These are phyloP conservation scores for Lutjanus erythropterus DNA, from an alignment of 2,113 vertebrate species.

Conservation along the genomic window DNA sequence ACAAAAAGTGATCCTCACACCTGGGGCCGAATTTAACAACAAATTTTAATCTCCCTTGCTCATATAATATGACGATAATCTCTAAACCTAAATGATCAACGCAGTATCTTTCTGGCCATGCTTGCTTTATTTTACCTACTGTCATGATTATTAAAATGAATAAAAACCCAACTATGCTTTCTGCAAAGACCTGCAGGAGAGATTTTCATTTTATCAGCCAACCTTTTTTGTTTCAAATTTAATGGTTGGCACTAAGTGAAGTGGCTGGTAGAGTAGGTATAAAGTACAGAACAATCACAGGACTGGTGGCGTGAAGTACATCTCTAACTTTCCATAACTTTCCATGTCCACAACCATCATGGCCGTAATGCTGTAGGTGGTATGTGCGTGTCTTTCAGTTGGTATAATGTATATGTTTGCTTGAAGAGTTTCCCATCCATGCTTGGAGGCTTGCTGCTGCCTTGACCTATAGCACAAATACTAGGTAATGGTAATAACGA, in stretches of 20 bases:
- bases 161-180: too few species aligned
- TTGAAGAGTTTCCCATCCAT: background rate
- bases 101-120: too few species aligned
- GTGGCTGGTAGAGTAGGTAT: background rate
- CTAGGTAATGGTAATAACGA: conserved; percentile 5
- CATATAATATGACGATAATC: too few species aligned
- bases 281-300: too few species aligned
- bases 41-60: too few species aligned
- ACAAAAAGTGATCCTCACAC: too few species aligned
- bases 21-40: too few species aligned
- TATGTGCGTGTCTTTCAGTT: background rate
- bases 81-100: too few species aligned
- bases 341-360: background rate
- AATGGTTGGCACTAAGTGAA: background rate
- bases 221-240: background rate
- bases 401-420: background rate
- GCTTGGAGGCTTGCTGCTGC: conserved; percentile 16
- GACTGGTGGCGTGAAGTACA: background rate
- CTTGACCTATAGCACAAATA: conserved; percentile 37
- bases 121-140: too few species aligned
- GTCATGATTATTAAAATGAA: too few species aligned
- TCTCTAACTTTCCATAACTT: background rate
- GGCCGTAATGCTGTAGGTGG: background rate
- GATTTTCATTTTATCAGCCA: background rate
- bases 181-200: too few species aligned